Evolutionary conservation across 2,888 invertebrate species (phyloP).

Genomic region (Masnerella sp.): DNA sequence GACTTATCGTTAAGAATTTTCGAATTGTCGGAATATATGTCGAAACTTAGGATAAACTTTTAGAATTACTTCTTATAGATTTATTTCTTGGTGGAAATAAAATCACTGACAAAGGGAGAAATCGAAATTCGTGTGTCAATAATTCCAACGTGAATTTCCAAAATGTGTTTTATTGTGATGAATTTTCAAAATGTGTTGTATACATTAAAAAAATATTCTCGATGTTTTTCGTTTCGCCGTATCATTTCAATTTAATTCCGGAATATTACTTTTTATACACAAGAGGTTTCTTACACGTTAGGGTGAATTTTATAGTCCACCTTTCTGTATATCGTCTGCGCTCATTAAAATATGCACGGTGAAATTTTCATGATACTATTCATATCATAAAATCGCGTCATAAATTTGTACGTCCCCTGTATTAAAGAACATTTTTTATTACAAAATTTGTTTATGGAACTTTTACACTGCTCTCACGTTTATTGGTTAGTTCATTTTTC

Average conservation of each 20-base stretch:
- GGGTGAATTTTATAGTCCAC: neutral
- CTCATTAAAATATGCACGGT: conserved; percentile 1
- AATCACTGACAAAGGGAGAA: neutral
- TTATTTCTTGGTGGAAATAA: neutral
- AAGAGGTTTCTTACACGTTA: neutral
- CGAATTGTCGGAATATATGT: neutral
- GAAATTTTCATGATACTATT: neutral
- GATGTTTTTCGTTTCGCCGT: neutral
- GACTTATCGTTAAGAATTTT: neutral
- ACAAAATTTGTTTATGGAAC: too few species aligned
- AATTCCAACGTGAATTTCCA: neutral
- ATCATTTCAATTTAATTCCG: neutral
- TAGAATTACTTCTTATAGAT: neutral
- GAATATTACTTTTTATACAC: neutral
- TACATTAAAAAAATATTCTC: neutral
- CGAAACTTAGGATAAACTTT: neutral
- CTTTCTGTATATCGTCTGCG: neutral
- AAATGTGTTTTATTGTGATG: neutral
- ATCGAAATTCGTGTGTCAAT: neutral
- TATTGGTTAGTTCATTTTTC: too few species aligned
- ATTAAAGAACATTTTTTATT: too few species aligned
- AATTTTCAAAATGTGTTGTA: neutral
- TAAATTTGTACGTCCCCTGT: too few species aligned
- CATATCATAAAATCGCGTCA: neutral
- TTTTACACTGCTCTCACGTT: neutral